These are phyloP conservation scores for Danio tinwini DNA, from an alignment of 2,797 vertebrate species.

Conservation along the genomic window DNA sequence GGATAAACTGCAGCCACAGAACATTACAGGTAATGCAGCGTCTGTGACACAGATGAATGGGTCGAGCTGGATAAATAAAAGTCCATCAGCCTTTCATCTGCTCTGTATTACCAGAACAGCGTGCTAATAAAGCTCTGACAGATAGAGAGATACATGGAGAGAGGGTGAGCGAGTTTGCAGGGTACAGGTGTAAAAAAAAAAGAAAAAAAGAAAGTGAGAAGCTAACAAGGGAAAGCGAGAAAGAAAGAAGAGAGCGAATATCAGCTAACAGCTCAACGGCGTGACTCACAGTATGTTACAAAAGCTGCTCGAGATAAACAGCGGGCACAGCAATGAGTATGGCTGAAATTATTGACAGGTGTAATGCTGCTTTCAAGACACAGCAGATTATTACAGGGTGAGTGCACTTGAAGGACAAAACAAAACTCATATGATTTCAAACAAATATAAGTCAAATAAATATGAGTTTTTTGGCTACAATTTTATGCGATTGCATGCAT, in stretches of 20 bases:
- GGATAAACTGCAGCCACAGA: constrained; percentile 41
- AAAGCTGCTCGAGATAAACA: constrained; percentile 13
- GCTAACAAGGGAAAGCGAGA: constrained; percentile 20
- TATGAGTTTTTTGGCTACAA: no score
- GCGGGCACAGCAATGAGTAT: background rate
- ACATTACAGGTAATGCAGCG: constrained; percentile 21
- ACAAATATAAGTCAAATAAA: background rate
- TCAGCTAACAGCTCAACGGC: constrained; percentile 25
- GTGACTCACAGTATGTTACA: constrained; percentile 21
- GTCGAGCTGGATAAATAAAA: constrained; percentile 39
- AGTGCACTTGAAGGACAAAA: background rate
- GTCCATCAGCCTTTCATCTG: constrained; percentile 35
- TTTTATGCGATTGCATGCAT: background rate
- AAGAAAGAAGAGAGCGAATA: constrained; percentile 34
- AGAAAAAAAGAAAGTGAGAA: background rate
- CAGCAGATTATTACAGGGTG: background rate
- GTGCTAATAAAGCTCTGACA: constrained; percentile 25
- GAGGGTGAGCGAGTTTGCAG: background rate
- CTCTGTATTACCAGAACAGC: constrained; percentile 27
- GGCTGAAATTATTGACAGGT: constrained; percentile 4
- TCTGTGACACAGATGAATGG: constrained; percentile 30
- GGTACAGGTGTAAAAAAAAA: constrained; percentile 2
- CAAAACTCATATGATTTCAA: background rate
- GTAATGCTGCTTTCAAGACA: constrained; percentile 13
- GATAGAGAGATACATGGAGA: constrained; percentile 19